A percentile compares a stretch with the other conserved stretches of the same genome.
These are phyloP conservation scores for Eudorcas thomsonii DNA, from an alignment of 2,113 vertebrate species.

Conservation along the genomic window DNA sequence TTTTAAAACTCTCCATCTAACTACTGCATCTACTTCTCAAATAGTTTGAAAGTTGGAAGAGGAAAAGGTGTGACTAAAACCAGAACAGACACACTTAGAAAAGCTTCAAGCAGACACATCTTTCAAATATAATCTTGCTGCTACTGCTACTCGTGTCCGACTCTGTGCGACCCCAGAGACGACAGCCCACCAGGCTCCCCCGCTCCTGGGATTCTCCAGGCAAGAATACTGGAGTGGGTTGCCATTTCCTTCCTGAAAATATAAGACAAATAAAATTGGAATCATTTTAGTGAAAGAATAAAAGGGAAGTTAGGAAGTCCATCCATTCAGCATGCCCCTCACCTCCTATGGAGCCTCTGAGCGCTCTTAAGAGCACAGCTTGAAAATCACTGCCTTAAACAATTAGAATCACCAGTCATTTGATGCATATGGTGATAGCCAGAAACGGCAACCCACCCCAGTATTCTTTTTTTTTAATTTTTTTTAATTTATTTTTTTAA, in stretches of 20 bases:
- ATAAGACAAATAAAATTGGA: not conserved
- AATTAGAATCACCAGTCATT: not conserved
- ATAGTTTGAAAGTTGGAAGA: not conserved
- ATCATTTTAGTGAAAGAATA: not conserved
- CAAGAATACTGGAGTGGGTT: no score
- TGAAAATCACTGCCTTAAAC: not conserved
- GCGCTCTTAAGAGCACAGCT: not conserved
- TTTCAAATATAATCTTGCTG: not conserved
- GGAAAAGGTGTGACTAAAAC: not conserved
- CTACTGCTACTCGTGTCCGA: no score
- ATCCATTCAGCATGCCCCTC: not conserved
- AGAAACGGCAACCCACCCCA: not conserved
- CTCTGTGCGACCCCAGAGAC: no score
- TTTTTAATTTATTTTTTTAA: no score
- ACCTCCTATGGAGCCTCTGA: not conserved
- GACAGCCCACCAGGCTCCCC: no score
- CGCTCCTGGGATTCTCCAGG: no score
- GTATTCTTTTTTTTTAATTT: no score
- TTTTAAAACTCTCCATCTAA: not conserved
- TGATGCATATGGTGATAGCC: not conserved
- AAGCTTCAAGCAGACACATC: not conserved
- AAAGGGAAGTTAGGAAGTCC: not conserved
- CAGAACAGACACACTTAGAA: not conserved
- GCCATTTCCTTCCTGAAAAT: not conserved
- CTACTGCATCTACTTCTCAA: not conserved